Evolutionary conservation across 2,797 vertebrate species (phyloP), one percentile per base, ranked within the genome.

Genomic region (Nannoperca australis): DNA sequence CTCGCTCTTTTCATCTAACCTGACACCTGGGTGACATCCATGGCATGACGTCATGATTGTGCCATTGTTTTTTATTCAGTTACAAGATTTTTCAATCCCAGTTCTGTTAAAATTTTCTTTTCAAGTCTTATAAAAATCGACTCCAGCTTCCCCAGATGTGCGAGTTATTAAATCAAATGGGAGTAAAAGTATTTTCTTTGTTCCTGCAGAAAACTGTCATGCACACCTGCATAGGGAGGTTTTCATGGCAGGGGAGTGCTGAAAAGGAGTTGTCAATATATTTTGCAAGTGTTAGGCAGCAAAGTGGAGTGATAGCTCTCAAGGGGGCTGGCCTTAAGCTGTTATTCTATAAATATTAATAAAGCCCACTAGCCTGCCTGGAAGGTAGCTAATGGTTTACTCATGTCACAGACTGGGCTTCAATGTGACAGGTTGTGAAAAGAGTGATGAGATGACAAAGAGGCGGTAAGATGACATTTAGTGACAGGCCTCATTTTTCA

Each of bases 271-370:
- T 94, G 94, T 95, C 94, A 93, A 94, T 95, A 94, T 94, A 93
- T 94, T 94, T 95, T 91, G 93, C 76, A 84, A 92, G 91, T 86
- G 91, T 96, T 94, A 92, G 91, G 90, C 89, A 90, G 87, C 85
- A 83, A 81, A 94, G 70, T 88, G 83, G 89, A 93, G 87, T 92
- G 92, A 93, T 91, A 85, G 85, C 91, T 92, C 92, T 95, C 91
- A 58, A 88, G 92, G 93, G 94, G 93, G 85, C 94, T 95, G 90
- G 91, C 94, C 95, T 93, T 88, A 95, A 94, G 93, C 93, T 93
- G 92, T 91, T 95, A 93, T 94, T 91, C 94, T 93, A 86, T 93
- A 91, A 94, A 94, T 95, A 96, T 95, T 92, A 94, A 95, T 95
- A 91, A 92, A 91, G 93, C 91, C 92, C 94, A 87, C 83, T 53